These are phyloP conservation scores for Ceuthmochares aereus DNA, from an alignment of 2,113 vertebrate species.

Conservation along the genomic window DNA sequence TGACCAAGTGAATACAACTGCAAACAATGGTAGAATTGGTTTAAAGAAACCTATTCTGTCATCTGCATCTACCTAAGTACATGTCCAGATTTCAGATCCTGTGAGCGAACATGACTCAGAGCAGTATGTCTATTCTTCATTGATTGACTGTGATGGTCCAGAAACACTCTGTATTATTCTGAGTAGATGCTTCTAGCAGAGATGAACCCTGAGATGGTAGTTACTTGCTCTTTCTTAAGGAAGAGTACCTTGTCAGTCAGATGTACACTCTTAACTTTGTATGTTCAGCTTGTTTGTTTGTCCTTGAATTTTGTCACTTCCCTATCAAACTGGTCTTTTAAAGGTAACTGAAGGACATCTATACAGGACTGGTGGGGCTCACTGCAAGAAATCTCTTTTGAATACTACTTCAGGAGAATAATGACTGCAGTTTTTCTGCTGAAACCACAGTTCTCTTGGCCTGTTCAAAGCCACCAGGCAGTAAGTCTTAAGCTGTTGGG, in stretches of 20 bases:
- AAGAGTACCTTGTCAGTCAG: not conserved
- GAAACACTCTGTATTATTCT: not conserved
- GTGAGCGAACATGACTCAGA: not conserved
- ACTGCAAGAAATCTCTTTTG: not conserved
- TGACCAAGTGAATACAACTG: not conserved
- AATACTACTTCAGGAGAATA: not conserved
- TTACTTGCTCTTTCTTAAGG: not conserved
- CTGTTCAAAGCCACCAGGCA: not conserved
- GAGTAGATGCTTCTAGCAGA: not conserved
- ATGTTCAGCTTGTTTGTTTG: not conserved
- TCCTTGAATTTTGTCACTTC: not conserved
- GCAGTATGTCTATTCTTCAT: not conserved
- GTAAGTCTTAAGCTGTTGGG: fast-evolving
- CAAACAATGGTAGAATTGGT: not conserved
- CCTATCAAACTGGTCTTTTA: not conserved
- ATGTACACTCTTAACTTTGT: not conserved
- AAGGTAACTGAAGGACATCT: not conserved
- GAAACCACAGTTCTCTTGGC: not conserved
- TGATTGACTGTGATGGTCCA: not conserved
- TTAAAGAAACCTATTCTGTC: not conserved
- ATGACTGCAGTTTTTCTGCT: not conserved
- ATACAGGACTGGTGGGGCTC: not conserved
- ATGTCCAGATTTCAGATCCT: not conserved
- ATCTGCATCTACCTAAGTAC: not conserved
- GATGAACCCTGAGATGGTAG: not conserved